phyloP scores from a whole-genome alignment of 1,140 invertebrate species.

The Cecropterus lyciades region DNA sequence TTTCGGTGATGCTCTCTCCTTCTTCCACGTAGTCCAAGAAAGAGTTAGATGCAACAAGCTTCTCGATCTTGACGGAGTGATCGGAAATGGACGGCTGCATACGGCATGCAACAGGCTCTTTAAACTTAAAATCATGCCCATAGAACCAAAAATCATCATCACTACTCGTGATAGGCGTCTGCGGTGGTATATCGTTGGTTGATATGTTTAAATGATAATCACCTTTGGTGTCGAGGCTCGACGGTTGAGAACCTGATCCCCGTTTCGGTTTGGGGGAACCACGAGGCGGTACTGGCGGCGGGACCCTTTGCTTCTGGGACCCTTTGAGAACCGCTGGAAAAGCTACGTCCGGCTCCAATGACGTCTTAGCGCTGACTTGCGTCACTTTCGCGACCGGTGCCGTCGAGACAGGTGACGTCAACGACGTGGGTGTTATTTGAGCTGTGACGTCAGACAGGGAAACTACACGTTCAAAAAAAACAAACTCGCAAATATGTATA shows the following conservation, averaged over 20 bases:
- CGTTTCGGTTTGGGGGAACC: slow-evolving; percentile 89
- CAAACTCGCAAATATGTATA: slow-evolving; percentile 63
- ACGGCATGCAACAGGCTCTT: slow-evolving; percentile 69
- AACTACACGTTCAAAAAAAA: slow-evolving; percentile 68
- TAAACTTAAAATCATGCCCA: slow-evolving; percentile 75
- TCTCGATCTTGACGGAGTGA: slow-evolving; percentile 60
- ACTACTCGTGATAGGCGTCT: slow-evolving; percentile 70
- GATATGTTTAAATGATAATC: slow-evolving; percentile 74
- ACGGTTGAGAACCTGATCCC: slow-evolving; percentile 71
- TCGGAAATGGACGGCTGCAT: slow-evolving; percentile 67
- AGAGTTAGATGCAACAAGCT: slow-evolving; percentile 67
- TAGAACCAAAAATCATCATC: slow-evolving; percentile 75
- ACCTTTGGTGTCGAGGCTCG: slow-evolving; percentile 79
- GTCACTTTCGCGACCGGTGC: slow-evolving; percentile 73
- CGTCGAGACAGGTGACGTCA: slow-evolving; percentile 81
- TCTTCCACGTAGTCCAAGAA: slow-evolving; percentile 71
- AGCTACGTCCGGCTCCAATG: slow-evolving; percentile 80
- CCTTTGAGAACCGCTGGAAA: slow-evolving; percentile 91
- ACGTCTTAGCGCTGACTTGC: slow-evolving; percentile 61
- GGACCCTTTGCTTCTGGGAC: slow-evolving; percentile 87
- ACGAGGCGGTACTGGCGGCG: slow-evolving; percentile 92
- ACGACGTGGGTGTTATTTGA: slow-evolving; percentile 85
- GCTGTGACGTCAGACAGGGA: slow-evolving; percentile 80
- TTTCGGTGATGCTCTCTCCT: slow-evolving; percentile 59
- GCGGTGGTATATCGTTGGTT: slow-evolving; percentile 63